A percentile compares a stretch with the other conserved stretches of the same genome.
phyloP scores from a whole-genome alignment of 2,113 vertebrate species.

The Atherinomorus stipes region DNA sequence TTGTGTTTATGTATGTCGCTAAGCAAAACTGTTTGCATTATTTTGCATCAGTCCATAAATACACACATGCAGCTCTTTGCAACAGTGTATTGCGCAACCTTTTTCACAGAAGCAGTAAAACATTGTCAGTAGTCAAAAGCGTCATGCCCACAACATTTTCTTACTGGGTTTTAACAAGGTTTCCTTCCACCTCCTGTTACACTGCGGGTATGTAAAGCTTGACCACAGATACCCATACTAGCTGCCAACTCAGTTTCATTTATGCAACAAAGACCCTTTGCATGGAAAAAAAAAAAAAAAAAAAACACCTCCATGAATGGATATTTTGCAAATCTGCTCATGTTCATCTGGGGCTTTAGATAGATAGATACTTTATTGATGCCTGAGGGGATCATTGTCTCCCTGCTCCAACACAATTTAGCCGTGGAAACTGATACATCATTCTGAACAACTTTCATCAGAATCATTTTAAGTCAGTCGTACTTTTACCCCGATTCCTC shows the following conservation, averaged over 20 bases:
- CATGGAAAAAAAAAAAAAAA: no score
- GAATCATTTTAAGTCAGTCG: not conserved
- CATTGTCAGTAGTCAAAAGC: not conserved
- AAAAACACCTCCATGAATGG: no score
- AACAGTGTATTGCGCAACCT: constrained; percentile 23
- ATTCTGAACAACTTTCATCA: not conserved
- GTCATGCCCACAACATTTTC: constrained; percentile 33
- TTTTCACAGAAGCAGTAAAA: not conserved
- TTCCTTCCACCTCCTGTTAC: not conserved
- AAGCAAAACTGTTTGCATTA: constrained; percentile 40
- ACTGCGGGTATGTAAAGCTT: not conserved
- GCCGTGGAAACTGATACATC: not conserved
- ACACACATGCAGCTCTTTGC: constrained; percentile 14
- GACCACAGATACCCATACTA: no score
- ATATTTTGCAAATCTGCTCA: no score
- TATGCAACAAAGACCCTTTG: not conserved
- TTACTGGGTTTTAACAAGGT: not conserved
- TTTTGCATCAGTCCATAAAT: constrained; percentile 46
- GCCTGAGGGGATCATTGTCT: no score
- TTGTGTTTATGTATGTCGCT: not conserved
- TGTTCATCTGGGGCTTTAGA: no score
- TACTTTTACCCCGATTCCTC: not conserved
- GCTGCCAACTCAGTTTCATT: not conserved
- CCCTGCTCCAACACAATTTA: no score
- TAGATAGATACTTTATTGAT: no score